phyloP scores from a whole-genome alignment of 2,797 vertebrate species.

The Coreius guichenoti region DNA sequence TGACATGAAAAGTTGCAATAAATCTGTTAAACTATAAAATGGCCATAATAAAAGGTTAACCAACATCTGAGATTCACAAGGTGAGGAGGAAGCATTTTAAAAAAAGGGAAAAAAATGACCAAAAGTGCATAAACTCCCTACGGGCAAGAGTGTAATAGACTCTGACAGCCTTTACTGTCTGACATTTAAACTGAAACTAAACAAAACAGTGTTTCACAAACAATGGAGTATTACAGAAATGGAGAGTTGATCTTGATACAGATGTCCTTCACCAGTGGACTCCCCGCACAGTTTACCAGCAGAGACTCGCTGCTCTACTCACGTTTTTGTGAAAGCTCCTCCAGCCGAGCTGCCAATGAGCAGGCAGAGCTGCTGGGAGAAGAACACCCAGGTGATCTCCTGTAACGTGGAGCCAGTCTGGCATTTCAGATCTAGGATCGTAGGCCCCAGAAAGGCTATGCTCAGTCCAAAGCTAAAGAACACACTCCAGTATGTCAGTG shows the following conservation, averaged over 20 bases:
- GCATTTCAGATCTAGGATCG: slow-evolving; percentile 94
- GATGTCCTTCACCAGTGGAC: background rate
- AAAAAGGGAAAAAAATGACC: slow-evolving; percentile 23
- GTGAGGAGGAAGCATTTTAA: slow-evolving; percentile 2
- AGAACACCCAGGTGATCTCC: slow-evolving; percentile 98
- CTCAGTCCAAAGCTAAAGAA: slow-evolving; percentile 98
- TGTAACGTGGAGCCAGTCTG: slow-evolving; percentile 92
- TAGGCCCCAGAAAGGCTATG: slow-evolving; percentile 96
- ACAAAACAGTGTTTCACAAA: background rate
- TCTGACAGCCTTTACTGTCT: background rate
- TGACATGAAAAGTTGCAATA: background rate
- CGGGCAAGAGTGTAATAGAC: background rate
- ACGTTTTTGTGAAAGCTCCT: slow-evolving; percentile 93
- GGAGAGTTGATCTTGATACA: background rate
- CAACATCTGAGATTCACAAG: background rate
- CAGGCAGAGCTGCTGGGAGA: slow-evolving; percentile 94
- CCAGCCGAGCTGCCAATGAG: slow-evolving; percentile 90
- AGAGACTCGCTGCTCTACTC: slow-evolving; percentile 68
- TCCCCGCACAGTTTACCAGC: background rate
- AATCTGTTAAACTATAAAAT: background rate
- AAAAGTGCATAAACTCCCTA: background rate
- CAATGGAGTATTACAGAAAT: background rate
- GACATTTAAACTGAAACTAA: background rate
- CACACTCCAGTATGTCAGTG: slow-evolving; percentile 96
- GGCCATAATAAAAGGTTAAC: background rate